Evolutionary conservation across 2,797 vertebrate species (phyloP).

Genomic region (Leucoraja ocellata): DNA sequence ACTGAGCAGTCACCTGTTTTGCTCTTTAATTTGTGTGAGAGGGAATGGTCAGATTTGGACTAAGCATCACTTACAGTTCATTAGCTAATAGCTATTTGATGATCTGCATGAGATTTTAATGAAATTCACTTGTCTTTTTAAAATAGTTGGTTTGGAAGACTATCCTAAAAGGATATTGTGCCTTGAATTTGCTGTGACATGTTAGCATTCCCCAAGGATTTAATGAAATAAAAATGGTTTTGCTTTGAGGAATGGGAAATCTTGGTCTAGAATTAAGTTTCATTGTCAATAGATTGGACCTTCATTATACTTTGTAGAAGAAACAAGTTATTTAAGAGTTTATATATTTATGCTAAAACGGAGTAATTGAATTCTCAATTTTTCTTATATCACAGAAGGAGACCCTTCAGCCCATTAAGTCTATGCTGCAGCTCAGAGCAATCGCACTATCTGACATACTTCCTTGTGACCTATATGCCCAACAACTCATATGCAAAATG

Average conservation of each 20-base stretch:
- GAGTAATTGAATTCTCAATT: not conserved
- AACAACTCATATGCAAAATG: not conserved
- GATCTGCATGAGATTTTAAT: not conserved
- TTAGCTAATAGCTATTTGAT: not conserved
- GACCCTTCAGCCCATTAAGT: too few relatives aligned
- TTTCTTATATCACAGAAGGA: too few relatives aligned
- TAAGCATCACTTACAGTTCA: not conserved
- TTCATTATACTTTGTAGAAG: not conserved
- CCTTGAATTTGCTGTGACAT: not conserved
- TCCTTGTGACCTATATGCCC: too few relatives aligned
- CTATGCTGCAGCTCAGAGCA: too few relatives aligned
- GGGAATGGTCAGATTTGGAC: not conserved
- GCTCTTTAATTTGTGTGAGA: not conserved
- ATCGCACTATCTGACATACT: too few relatives aligned
- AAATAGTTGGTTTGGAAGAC: conserved; percentile 2
- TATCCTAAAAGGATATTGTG: not conserved
- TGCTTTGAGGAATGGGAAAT: conserved; percentile 7
- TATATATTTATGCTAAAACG: not conserved
- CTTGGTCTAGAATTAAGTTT: not conserved
- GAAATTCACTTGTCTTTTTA: not conserved
- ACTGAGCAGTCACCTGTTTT: not conserved
- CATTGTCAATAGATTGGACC: not conserved
- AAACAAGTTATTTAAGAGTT: not conserved
- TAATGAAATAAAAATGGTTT: not conserved
- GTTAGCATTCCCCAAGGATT: not conserved